phyloP scores from a whole-genome alignment of 2,797 vertebrate species.

The Anisognathus igniventris region DNA sequence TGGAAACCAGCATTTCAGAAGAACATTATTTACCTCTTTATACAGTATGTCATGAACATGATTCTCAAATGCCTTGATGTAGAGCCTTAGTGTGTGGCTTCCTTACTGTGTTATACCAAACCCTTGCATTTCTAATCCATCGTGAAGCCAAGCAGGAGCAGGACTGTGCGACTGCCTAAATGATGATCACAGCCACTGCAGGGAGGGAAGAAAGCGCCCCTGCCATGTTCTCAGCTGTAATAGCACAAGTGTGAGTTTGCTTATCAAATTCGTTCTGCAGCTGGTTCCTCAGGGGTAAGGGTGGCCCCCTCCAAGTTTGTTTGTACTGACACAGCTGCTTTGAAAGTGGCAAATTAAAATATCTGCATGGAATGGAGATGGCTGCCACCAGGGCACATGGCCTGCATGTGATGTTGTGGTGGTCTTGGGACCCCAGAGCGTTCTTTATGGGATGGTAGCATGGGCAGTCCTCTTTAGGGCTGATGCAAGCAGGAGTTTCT shows the following conservation, averaged over 20 bases:
- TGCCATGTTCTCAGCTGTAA: neutral
- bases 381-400: conserved; percentile 54
- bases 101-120: neutral
- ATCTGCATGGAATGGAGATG: conserved; percentile 6
- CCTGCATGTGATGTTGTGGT: conserved; percentile 45
- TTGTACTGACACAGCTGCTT: conserved; percentile 55
- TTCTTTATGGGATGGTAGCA: conserved; percentile 25
- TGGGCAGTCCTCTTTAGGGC: conserved; percentile 42
- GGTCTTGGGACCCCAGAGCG: neutral
- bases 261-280: neutral
- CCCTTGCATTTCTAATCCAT: neutral
- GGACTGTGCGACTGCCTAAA: neutral
- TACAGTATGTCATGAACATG: neutral
- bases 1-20: neutral
- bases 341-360: conserved; percentile 52
- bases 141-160: neutral
- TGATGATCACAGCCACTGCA: neutral
- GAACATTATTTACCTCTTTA: neutral
- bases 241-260: neutral
- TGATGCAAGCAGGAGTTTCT: conserved; percentile 51
- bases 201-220: neutral
- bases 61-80: neutral
- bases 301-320: conserved; percentile 36
- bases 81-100: neutral
- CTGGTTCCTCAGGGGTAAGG: neutral